These are phyloP conservation scores for Platalea minor DNA, from an alignment of 2,797 vertebrate genomes.

Conservation along the genomic window DNA sequence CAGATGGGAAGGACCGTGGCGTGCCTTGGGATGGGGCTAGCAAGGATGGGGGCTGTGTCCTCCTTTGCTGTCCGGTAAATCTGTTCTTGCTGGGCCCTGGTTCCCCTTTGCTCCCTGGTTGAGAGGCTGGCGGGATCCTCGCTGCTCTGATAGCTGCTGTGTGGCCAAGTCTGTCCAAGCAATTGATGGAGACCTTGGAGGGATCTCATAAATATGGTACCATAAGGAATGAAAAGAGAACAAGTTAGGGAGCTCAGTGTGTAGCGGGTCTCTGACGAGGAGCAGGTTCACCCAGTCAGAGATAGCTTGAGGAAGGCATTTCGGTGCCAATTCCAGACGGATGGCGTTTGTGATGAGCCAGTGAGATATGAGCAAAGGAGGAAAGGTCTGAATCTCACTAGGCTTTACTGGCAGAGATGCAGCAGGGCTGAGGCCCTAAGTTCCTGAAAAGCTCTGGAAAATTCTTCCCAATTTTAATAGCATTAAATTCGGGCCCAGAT, in stretches of 20 bases:
- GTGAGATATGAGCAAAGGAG: accelerated
- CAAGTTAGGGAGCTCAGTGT: not conserved
- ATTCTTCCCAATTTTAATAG: not conserved
- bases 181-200: not conserved
- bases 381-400: not conserved
- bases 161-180: not conserved
- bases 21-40: not conserved
- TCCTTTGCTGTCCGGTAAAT: not conserved
- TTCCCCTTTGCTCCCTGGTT: not conserved
- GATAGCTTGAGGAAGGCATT: not conserved
- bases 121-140: not conserved
- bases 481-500: not conserved
- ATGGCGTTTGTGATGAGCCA: not conserved
- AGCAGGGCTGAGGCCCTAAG: not conserved
- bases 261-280: accelerated
- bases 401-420: not conserved
- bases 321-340: not conserved
- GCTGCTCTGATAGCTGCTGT: not conserved
- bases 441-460: not conserved
- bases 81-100: not conserved
- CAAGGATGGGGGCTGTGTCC: accelerated
- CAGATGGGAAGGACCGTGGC: accelerated
- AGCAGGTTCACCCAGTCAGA: not conserved
- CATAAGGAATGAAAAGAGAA: not conserved
- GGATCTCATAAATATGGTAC: not conserved